phyloP scores from a whole-genome alignment of 2,797 vertebrate species.

The Salmo trutta region DNA sequence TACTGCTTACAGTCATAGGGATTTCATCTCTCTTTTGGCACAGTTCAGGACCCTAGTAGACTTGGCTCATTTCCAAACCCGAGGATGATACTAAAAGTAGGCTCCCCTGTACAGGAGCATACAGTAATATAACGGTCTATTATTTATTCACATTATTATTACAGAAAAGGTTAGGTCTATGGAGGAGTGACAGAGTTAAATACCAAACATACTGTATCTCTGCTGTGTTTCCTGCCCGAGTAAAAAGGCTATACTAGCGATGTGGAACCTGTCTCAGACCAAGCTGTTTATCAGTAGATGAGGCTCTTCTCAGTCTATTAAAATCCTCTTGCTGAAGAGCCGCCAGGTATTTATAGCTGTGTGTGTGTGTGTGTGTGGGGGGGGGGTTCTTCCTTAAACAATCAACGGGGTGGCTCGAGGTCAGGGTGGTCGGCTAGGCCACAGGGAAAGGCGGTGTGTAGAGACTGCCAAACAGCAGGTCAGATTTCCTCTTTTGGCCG shows the following conservation, averaged over 20 bases:
- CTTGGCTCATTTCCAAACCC: neutral
- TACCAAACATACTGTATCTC: slow-evolving; percentile 24
- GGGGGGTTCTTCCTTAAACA: slow-evolving; percentile 35
- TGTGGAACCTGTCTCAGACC: neutral
- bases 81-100: neutral
- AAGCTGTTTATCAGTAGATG: slow-evolving; percentile 17
- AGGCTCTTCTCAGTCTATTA: slow-evolving; percentile 17
- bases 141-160: slow-evolving; percentile 18
- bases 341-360: slow-evolving; percentile 40
- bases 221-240: slow-evolving; percentile 15
- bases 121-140: slow-evolving; percentile 10
- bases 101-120: slow-evolving; percentile 5
- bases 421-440: slow-evolving; percentile 19
- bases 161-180: neutral
- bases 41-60: neutral
- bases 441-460: slow-evolving; percentile 6
- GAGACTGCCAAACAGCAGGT: slow-evolving; percentile 30
- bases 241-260: neutral
- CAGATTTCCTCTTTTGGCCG: slow-evolving; percentile 14
- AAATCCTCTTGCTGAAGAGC: slow-evolving; percentile 25
- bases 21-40: neutral
- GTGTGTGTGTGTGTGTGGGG: slow-evolving; percentile 1
- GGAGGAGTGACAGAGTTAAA: slow-evolving; percentile 10
- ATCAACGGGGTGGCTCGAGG: slow-evolving; percentile 24
- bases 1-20: neutral